Conservation (phyloP, 2,888 invertebrate genomes). For the Auanema sp. region DNA sequence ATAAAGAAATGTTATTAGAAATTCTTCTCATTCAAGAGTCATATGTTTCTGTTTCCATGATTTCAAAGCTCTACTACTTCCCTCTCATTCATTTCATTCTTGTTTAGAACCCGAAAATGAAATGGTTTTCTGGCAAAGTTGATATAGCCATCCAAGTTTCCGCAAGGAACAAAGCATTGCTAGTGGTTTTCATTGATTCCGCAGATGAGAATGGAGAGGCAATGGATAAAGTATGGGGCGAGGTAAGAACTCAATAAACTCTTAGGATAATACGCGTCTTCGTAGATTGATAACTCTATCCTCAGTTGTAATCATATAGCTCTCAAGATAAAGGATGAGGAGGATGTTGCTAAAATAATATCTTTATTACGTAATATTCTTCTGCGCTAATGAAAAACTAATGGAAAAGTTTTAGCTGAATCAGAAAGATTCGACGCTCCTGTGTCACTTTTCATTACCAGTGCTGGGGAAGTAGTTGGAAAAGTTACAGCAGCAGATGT, state of each 20-base stretch:
- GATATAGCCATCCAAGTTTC: slow-evolving; percentile 34
- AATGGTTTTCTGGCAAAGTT: slow-evolving; percentile 42
- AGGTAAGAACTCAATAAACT: slow-evolving; percentile 2
- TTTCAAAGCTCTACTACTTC: neutral
- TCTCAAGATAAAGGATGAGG: neutral
- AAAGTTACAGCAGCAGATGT: too few species aligned
- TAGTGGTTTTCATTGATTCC: slow-evolving; percentile 34
- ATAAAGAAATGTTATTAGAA: too few species aligned
- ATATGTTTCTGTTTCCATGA: neutral
- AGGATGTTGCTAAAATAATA: neutral
- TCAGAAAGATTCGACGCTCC: too few species aligned
- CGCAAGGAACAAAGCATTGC: slow-evolving; percentile 30
- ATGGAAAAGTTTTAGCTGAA: too few species aligned
- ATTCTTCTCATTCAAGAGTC: too few species aligned
- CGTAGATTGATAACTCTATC: neutral
- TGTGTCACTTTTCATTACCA: too few species aligned
- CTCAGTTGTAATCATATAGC: neutral
- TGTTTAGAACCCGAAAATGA: slow-evolving; percentile 22
- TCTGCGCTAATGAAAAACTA: too few species aligned
- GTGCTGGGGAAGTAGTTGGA: too few species aligned
- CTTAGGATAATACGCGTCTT: neutral
- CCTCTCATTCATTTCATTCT: slow-evolving; percentile 3
- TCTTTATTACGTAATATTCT: too few species aligned
- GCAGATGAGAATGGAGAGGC: slow-evolving; percentile 24
- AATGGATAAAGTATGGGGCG: slow-evolving; percentile 26